A percentile compares a stretch with the other conserved stretches of the same genome.
These are phyloP conservation scores for Phalacrocorax pelagicus DNA, from an alignment of 2,113 vertebrate species.

Conservation along the genomic window DNA sequence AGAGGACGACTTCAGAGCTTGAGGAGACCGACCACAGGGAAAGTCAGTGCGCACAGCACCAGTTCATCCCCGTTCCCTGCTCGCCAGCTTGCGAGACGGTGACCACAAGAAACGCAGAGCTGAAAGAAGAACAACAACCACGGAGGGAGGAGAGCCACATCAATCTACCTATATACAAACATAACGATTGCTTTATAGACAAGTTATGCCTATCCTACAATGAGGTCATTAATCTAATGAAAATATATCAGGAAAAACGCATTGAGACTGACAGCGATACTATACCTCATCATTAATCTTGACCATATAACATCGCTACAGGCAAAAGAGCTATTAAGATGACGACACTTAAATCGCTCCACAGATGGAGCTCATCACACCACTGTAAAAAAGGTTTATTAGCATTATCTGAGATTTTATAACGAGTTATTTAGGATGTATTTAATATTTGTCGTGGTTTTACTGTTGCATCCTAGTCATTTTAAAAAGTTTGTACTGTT, in stretches of 20 bases:
- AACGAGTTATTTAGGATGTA: constrained; percentile 21
- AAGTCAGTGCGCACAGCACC: accelerated
- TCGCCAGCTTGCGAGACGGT: accelerated
- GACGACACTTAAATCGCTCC: constrained; percentile 72
- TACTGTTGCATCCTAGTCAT: background rate
- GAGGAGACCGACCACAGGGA: too few relatives aligned
- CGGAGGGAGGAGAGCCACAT: background rate
- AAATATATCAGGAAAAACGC: constrained; percentile 68
- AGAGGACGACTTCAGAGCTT: background rate
- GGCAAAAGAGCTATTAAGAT: constrained; percentile 54
- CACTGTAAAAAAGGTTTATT: constrained; percentile 74
- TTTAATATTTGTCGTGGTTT: background rate
- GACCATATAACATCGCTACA: constrained; percentile 48
- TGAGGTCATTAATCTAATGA: constrained; percentile 70
- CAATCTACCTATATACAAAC: constrained; percentile 49
- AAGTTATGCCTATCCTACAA: constrained; percentile 62
- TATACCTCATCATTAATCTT: constrained; percentile 72
- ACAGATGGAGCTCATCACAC: constrained; percentile 67
- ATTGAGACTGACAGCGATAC: constrained; percentile 44
- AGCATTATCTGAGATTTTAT: constrained; percentile 67
- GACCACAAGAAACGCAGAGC: accelerated
- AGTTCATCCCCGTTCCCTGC: background rate
- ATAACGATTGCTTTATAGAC: constrained; percentile 58
- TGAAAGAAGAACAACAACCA: background rate
- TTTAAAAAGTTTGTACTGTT: background rate